Conservation (phyloP, 2,888 invertebrate genomes). For the Leptopterna dolabrata region DNA sequence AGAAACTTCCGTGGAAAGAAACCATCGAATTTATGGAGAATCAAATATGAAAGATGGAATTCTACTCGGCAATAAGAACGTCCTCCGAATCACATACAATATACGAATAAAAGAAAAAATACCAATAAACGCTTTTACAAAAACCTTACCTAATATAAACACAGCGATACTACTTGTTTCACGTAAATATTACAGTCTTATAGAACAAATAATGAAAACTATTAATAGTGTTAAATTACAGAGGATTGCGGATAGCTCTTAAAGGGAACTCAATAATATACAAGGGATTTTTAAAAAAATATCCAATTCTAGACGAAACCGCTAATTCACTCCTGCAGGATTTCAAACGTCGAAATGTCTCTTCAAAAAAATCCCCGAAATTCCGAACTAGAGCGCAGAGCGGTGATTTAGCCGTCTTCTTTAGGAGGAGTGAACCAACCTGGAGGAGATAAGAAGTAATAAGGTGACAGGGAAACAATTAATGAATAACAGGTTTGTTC, state of each 20-base stretch:
- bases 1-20: neutral
- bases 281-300: conserved; percentile 58
- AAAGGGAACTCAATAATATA: conserved; percentile 56
- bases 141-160: conserved; percentile 3
- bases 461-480: neutral
- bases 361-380: conserved; percentile 6
- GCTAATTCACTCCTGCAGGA: conserved; percentile 48
- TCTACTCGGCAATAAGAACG: neutral
- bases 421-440: conserved; percentile 93
- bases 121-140: neutral
- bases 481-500: no score
- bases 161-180: conserved; percentile 30
- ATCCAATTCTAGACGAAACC: conserved; percentile 55
- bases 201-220: conserved; percentile 55
- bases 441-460: conserved; percentile 66
- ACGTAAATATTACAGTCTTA: conserved; percentile 57
- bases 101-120: neutral
- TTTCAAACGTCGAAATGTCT: conserved; percentile 33
- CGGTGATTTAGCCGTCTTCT: conserved; percentile 82
- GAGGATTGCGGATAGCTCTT: conserved; percentile 34
- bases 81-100: neutral
- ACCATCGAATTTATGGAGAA: neutral
- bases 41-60: neutral
- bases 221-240: conserved; percentile 50
- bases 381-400: neutral